Percentiles rank a stretch among this genome's conserved stretches.
phyloP scores from a whole-genome alignment of 2,888 invertebrate species.

The Ethmia dodecea region DNA sequence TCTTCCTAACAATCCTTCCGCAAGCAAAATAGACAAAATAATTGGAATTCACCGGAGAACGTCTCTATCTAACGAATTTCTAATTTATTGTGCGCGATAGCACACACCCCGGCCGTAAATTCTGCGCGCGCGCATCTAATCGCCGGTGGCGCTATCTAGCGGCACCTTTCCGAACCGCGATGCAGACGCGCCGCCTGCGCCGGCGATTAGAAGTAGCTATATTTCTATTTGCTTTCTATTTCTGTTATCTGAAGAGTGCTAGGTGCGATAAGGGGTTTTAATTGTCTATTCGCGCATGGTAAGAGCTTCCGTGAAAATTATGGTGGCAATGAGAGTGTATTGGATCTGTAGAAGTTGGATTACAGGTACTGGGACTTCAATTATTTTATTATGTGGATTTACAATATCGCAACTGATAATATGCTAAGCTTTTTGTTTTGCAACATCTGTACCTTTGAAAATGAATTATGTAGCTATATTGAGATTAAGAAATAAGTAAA shows the following conservation, averaged over 20 bases:
- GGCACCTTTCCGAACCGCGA: constrained; percentile 67
- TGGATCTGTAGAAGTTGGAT: too few species aligned
- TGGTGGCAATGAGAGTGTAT: neutral
- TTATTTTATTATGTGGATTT: too few species aligned
- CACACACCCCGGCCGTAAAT: constrained; percentile 58
- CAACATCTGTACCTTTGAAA: too few species aligned
- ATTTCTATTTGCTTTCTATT: constrained; percentile 51
- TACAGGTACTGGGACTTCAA: too few species aligned
- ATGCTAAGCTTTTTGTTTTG: too few species aligned
- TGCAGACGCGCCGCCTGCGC: constrained; percentile 53
- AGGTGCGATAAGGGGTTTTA: constrained; percentile 42
- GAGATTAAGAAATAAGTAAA: too few species aligned
- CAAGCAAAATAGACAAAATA: constrained; percentile 40
- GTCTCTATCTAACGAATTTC: constrained; percentile 76
- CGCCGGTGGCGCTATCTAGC: constrained; percentile 63
- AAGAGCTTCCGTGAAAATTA: neutral
- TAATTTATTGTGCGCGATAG: constrained; percentile 72
- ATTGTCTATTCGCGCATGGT: constrained; percentile 22
- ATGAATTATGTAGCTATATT: too few species aligned
- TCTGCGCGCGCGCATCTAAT: constrained; percentile 65
- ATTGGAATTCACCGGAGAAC: constrained; percentile 59
- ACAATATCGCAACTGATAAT: too few species aligned
- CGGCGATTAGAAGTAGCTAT: constrained; percentile 32
- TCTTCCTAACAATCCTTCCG: neutral
- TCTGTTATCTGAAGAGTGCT: constrained; percentile 39